phyloP scores from a whole-genome alignment of 2,113 vertebrate species.

The Neotoma lepida region DNA sequence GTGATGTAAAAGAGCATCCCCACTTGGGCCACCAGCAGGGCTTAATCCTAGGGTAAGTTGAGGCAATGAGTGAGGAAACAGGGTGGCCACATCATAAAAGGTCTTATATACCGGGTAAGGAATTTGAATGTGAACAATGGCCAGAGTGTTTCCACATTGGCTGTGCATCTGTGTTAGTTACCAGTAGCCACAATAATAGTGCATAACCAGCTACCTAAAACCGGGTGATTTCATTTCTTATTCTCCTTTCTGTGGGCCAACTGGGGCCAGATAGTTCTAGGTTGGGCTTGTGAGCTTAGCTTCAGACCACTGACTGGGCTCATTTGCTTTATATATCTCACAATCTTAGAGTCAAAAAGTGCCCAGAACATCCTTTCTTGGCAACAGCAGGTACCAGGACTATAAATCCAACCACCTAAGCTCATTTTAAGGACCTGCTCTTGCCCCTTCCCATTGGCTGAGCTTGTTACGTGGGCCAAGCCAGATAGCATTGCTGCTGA shows the following conservation, averaged over 20 bases:
- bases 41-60: not conserved
- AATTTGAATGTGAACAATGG: not conserved
- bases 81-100: not conserved
- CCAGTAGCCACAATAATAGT: not conserved
- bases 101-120: not conserved
- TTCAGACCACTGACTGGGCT: not conserved
- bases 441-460: not conserved
- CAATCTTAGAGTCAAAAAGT: not conserved
- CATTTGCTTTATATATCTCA: not conserved
- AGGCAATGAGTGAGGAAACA: not conserved
- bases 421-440: not conserved
- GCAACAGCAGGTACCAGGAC: not conserved
- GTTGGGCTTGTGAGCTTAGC: not conserved
- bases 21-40: not conserved
- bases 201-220: not conserved
- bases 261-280: not conserved
- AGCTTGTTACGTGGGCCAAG: not conserved
- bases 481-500: not conserved
- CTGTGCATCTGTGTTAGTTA: not conserved
- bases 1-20: not conserved
- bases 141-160: not conserved
- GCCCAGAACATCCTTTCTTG: conserved; percentile 15
- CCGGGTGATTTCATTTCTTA: not conserved
- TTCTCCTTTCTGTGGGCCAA: not conserved
- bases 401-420: not conserved